phyloP scores from a whole-genome alignment of 2,888 invertebrate genomes.

The Bembecia ichneumoniformis region DNA sequence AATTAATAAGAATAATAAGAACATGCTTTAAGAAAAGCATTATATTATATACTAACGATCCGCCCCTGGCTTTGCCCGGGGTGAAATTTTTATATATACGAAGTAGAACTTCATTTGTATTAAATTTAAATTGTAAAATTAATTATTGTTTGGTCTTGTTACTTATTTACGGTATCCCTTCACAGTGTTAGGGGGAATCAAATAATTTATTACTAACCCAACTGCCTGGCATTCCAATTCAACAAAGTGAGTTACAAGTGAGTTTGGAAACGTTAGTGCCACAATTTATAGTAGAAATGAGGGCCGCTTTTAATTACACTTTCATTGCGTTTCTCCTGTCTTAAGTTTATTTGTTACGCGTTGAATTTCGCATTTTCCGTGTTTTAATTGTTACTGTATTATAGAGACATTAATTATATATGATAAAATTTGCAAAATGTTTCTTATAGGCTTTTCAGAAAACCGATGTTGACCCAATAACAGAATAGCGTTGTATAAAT shows the following conservation, averaged over 20 bases:
- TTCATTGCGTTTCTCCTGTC: slow-evolving; percentile 15
- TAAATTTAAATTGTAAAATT: no score
- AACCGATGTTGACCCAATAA: not conserved
- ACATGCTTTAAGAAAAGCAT: no score
- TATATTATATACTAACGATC: no score
- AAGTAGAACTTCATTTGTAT: no score
- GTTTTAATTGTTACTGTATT: slow-evolving; percentile 7
- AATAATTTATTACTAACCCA: no score
- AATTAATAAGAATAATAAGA: no score
- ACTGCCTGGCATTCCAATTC: not conserved
- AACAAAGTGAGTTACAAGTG: not conserved
- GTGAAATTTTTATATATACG: no score
- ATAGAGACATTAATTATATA: not conserved
- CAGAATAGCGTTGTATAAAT: no score
- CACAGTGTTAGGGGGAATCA: no score
- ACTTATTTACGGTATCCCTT: no score
- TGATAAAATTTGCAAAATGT: not conserved
- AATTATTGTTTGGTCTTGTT: no score
- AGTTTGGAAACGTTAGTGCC: not conserved
- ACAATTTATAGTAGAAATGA: slow-evolving; percentile 9
- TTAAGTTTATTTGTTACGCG: slow-evolving; percentile 17
- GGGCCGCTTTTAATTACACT: slow-evolving; percentile 17
- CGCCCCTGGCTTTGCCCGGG: no score
- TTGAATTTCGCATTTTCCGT: slow-evolving; percentile 11
- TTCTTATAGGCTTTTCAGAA: not conserved